A percentile compares a stretch with the other conserved stretches of the same genome.
These are phyloP conservation scores for Drosophila sordidula DNA, from an alignment of 2,888 invertebrate genomes.

Conservation along the genomic window DNA sequence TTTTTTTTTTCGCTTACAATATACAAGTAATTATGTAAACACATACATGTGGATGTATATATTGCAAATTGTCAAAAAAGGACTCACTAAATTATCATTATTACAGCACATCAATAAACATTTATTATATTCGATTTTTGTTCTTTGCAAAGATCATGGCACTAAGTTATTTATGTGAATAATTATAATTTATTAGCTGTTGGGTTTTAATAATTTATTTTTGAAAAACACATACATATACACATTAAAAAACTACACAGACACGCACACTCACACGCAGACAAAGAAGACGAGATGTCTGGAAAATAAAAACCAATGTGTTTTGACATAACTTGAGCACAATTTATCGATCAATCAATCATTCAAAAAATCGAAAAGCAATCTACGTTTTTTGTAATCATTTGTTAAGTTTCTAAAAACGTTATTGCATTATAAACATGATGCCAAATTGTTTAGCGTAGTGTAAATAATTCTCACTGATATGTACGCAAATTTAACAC, in stretches of 20 bases:
- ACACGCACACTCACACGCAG: conserved; percentile 15
- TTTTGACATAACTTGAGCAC: conserved; percentile 40
- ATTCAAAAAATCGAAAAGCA: conserved; percentile 33
- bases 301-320: conserved; percentile 14
- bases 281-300: conserved; percentile 20
- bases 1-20: conserved; percentile 4
- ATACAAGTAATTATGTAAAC: conserved; percentile 16
- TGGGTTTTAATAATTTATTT: not conserved
- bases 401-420: conserved; percentile 20
- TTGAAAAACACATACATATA: conserved; percentile 14
- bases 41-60: conserved; percentile 13
- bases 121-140: conserved; percentile 18
- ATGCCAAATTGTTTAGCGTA: conserved; percentile 39
- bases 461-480: conserved; percentile 72
- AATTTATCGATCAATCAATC: conserved; percentile 21
- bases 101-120: conserved; percentile 60
- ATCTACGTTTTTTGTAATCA: conserved; percentile 24
- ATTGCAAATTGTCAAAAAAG: conserved; percentile 41
- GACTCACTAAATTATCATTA: conserved; percentile 40
- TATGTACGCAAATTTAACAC: conserved; percentile 67
- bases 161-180: conserved; percentile 57
- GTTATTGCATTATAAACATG: conserved; percentile 39
- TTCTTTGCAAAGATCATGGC: conserved; percentile 54
- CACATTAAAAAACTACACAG: conserved; percentile 22
- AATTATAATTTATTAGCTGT: conserved; percentile 5